phyloP scores from a whole-genome alignment of 2,888 invertebrate genomes.

The Troides oblongomaculatus region DNA sequence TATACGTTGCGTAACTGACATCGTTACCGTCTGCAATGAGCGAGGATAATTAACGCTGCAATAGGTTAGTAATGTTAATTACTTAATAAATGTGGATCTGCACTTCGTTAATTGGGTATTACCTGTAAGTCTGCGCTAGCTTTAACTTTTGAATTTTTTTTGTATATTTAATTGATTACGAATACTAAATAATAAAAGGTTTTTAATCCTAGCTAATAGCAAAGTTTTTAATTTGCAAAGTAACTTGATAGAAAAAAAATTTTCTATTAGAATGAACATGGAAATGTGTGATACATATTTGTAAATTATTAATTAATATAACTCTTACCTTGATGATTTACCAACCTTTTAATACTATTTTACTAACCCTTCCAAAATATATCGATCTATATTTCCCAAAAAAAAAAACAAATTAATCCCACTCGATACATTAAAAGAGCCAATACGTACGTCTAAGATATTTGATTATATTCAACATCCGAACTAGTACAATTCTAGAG shows the following conservation, averaged over 20 bases:
- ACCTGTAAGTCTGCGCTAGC: slow-evolving; percentile 57
- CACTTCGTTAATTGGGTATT: slow-evolving; percentile 31
- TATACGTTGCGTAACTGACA: slow-evolving; percentile 28
- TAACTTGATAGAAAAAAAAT: no score
- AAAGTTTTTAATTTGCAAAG: neutral
- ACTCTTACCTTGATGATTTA: no score
- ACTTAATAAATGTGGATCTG: slow-evolving; percentile 8
- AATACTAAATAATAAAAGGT: slow-evolving; percentile 24
- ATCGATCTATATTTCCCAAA: no score
- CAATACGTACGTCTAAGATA: neutral
- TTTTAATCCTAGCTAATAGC: neutral
- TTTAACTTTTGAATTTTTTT: slow-evolving; percentile 56
- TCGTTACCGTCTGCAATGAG: slow-evolving; percentile 19
- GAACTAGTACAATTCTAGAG: no score
- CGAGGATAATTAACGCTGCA: slow-evolving; percentile 19
- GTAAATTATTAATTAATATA: no score
- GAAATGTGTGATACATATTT: no score
- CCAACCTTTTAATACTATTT: no score
- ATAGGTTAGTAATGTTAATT: slow-evolving; percentile 20
- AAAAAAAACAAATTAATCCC: no score
- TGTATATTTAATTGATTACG: slow-evolving; percentile 13
- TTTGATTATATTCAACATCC: neutral
- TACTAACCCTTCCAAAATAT: no score
- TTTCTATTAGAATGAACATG: no score
- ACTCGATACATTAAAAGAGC: neutral